These are phyloP conservation scores for Zelleria hepariella DNA, from an alignment of 2,888 invertebrate species.

Conservation along the genomic window DNA sequence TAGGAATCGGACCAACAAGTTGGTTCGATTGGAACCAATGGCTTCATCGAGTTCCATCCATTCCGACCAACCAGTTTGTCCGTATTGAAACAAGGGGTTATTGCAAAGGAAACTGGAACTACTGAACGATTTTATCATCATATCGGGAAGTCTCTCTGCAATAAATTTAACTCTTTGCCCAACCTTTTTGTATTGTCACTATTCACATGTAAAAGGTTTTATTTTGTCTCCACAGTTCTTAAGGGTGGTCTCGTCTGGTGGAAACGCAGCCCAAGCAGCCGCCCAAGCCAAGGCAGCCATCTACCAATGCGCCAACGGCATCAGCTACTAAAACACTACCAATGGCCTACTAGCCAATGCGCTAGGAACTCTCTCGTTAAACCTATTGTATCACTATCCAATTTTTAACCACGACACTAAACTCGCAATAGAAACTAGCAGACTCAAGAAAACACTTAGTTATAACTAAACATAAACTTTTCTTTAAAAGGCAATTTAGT, in stretches of 20 bases:
- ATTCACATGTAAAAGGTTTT: too few relatives aligned
- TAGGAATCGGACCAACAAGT: too few relatives aligned
- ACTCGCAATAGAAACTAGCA: neutral
- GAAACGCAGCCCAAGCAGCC: constrained; percentile 23
- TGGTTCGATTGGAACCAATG: too few relatives aligned
- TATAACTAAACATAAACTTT: neutral
- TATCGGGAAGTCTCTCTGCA: too few relatives aligned
- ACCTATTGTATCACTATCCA: constrained; percentile 22
- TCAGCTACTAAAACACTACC: constrained; percentile 18
- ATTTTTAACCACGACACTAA: neutral
- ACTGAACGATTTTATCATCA: too few relatives aligned
- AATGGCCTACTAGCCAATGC: too few relatives aligned
- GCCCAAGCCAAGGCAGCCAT: constrained; percentile 27
- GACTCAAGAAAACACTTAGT: neutral
- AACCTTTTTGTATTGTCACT: too few relatives aligned
- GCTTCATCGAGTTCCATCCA: too few relatives aligned
- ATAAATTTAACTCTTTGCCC: too few relatives aligned
- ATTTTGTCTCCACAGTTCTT: constrained; percentile 31
- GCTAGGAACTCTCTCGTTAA: constrained; percentile 1
- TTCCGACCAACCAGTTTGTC: too few relatives aligned
- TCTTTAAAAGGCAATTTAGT: neutral
- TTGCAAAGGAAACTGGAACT: too few relatives aligned
- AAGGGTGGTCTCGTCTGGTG: constrained; percentile 21
- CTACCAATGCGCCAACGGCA: constrained; percentile 12
- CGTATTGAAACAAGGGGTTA: too few relatives aligned